Percentiles rank a stretch among this genome's conserved stretches.
Conservation (phyloP, 2,797 vertebrate species). For the Hemitrygon akajei region DNA sequence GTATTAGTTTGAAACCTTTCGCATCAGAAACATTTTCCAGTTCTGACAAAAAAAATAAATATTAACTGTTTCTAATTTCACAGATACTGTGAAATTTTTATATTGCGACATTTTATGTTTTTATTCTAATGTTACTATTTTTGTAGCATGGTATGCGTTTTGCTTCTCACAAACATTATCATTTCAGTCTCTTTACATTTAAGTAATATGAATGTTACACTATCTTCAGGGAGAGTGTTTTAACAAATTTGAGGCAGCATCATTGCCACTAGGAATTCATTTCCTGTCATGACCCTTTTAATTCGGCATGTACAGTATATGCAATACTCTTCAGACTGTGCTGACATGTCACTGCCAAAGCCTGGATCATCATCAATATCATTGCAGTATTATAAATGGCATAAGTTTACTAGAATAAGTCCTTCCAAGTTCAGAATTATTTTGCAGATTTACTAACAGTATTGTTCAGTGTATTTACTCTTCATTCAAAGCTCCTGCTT, state of each 20-base stretch:
- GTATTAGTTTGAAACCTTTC: neutral
- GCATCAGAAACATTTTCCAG: neutral
- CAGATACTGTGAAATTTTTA: neutral
- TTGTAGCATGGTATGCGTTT: neutral
- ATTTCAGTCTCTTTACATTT: neutral
- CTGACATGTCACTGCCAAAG: neutral
- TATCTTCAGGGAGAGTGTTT: neutral
- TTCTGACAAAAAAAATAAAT: neutral
- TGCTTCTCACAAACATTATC: neutral
- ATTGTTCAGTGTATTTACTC: neutral
- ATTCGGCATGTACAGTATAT: neutral
- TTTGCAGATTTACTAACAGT: neutral
- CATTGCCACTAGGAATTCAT: neutral
- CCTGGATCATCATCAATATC: neutral
- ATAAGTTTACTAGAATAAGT: neutral
- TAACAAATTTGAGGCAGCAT: neutral
- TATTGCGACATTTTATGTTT: neutral
- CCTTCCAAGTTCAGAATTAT: neutral
- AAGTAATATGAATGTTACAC: neutral
- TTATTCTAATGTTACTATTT: neutral
- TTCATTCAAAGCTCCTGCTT: neutral
- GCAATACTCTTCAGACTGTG: neutral
- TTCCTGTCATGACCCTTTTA: neutral
- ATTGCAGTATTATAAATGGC: neutral
- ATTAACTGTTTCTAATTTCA: neutral